Base-by-base conservation (phyloP, 2,113 vertebrate species). In the Lates calcarifer region DNA sequence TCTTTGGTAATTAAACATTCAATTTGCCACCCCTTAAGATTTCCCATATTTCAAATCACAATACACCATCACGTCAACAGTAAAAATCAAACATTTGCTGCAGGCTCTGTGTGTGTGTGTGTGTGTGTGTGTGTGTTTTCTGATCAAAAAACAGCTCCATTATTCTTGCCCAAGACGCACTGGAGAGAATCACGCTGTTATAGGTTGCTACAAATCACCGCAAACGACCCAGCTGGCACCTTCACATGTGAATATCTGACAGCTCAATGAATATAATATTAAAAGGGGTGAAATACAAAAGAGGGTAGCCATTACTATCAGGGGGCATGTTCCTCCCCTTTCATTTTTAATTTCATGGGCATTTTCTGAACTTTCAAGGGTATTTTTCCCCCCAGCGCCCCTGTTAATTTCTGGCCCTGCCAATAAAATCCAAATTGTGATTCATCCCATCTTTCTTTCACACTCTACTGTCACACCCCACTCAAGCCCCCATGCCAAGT, bases 341-440 rank as follows among this genome's bases (percentile, higher is more conserved):
- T 85, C 26, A 43, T 78, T 74, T 80, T 87, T 84, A 65, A 89
- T 87, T 90, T 89, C 81, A 84, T 26, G 8, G 63, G 14, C 79
- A 82, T 91, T 86, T 84, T 85, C 49, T 77, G 61, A 87, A 87
- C 56, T 86, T 91, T 62, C 68, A 87, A 66, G 79, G 67, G 70
- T 77, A 74, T 81, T 69, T 79, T 55, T 57, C 10, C 70, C 56
- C 53, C 43, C 4, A 29, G 31, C 6, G 10, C 56, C 62, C n/a
- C 69, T 55, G 71, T 82, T 86, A 86, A 90, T 88, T 92, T 88
- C 80, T 79, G 64, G 84, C 73, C 82, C 82, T 89, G 85, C 87
- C 88, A 87, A 89, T 92, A 84, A 85, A 91, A 89, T 84, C 67
- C 72, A 85, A 88, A 88, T 89, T 85, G 81, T 89, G 67, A 90